Evolutionary conservation across 2,888 invertebrate species (phyloP), one percentile per base, ranked within the genome.

Genomic region (Hybos culiciformis): DNA sequence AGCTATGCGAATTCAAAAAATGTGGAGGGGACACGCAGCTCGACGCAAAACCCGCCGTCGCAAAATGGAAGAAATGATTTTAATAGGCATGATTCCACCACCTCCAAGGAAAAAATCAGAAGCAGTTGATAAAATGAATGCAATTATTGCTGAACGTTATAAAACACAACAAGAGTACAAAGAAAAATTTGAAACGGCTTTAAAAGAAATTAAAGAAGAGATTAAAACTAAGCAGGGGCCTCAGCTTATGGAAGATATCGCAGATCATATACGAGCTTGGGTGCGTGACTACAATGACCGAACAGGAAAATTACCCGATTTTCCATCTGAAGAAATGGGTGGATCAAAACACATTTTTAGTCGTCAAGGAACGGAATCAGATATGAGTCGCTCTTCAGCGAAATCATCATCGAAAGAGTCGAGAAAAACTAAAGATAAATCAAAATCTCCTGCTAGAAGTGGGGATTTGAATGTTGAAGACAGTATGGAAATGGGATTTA

Each of bases 301-400:
- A 54, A 84, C 85, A 5, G 86, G 83, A 20, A 83, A 82, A 57
- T 80, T 94, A 56, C 94, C 96, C 0, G 92, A 93, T 52, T 80
- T 90, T 54, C 94, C 94, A 1, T 81, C 87, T 3, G 88, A 84
- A 49, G 93, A 94, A 56, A 80, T 84, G 53, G 92, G 92, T 7
- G 91, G 92, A 0, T 92, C 92, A 1, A 73, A 83, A 51, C 72
- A 83, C 47, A 78, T 93, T 65, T 81, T 91, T 50, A 84, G 83
- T 53, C 69, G 84, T 53, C 82, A 83, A 68, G 83, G 78, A n/a
- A 79, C 80, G 5, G 84, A 83, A 41, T 85, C 85, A 59, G 83
- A 83, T 55, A 63, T 81, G 6, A 85, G 85, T 54, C 83, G 85
- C 60, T 81, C 83, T 1, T 84, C 84, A 1, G 81, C 78, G 1